Percentiles rank a stretch among this genome's conserved stretches.
Evolutionary conservation across 64 coral and sea anemone genomes (phyloP).

Genomic region (Actinia tenebrosa): DNA sequence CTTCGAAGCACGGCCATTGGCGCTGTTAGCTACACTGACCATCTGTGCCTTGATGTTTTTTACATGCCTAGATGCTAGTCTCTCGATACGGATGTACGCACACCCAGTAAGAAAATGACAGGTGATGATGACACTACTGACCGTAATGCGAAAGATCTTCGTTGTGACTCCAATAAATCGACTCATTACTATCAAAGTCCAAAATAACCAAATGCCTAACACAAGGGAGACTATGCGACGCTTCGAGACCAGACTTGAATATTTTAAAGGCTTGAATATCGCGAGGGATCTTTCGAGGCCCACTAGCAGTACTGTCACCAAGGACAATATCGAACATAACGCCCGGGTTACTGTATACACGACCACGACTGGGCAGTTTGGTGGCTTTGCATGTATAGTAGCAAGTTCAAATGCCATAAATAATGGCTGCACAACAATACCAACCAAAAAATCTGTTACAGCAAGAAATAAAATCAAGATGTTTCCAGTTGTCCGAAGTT

Average conservation of each 20-base stretch:
- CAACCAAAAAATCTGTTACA: conserved; percentile 1
- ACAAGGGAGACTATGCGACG: background rate
- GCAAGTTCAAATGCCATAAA: conserved; percentile 16
- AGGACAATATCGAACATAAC: conserved; percentile 12
- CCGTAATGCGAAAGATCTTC: conserved; percentile 13
- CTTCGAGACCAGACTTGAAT: conserved; percentile 6
- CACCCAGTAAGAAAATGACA: conserved; percentile 9
- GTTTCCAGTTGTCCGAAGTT: conserved; percentile 6
- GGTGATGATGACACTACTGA: conserved; percentile 15
- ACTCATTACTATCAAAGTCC: conserved; percentile 17
- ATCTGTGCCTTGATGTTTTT: conserved; percentile 21
- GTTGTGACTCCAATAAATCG: conserved; percentile 25
- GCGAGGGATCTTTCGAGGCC: conserved; percentile 25
- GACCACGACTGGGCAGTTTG: background rate
- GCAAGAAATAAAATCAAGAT: conserved; percentile 18
- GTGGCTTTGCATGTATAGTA: background rate
- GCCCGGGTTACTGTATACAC: background rate
- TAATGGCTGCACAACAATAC: conserved; percentile 33
- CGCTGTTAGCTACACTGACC: background rate
- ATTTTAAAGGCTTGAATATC: conserved; percentile 33
- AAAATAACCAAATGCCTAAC: conserved; percentile 10
- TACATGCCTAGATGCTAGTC: conserved; percentile 25
- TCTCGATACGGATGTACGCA: conserved; percentile 16
- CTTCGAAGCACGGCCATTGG: background rate
- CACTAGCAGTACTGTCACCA: conserved; percentile 14